Percentiles rank a stretch among this genome's conserved stretches.
phyloP scores from a whole-genome alignment of 2,113 vertebrate genomes.

The Dicentrarchus labrax region DNA sequence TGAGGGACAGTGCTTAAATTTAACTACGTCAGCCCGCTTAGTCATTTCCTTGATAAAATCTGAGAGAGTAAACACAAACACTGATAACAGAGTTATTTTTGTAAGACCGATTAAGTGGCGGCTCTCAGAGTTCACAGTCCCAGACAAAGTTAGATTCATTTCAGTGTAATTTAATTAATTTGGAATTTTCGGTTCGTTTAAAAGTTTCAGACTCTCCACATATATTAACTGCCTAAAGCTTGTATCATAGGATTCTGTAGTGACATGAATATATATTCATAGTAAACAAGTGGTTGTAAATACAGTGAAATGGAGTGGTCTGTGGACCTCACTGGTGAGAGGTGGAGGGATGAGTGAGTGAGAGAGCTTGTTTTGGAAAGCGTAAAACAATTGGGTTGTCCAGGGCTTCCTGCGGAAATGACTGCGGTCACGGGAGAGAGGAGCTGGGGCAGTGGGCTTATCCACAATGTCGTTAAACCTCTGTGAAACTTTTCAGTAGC shows the following conservation, averaged over 20 bases:
- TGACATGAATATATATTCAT: not conserved
- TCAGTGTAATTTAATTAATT: not conserved
- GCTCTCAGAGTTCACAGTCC: not conserved
- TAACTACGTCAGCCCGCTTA: not conserved
- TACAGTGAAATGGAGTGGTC: not conserved
- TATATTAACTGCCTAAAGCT: not conserved
- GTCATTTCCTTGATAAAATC: not conserved
- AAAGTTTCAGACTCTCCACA: not conserved
- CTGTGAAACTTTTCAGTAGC: slow-evolving; percentile 2
- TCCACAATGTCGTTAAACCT: slow-evolving; percentile 14
- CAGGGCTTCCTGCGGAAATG: slow-evolving; percentile 80
- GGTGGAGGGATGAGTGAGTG: slow-evolving; percentile 29
- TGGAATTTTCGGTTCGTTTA: not conserved
- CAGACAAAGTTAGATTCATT: not conserved
- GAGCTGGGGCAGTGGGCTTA: slow-evolving; percentile 37
- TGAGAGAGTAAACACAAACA: not conserved
- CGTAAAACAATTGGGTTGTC: slow-evolving; percentile 64
- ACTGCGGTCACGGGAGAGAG: slow-evolving; percentile 65
- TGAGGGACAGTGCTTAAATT: not conserved
- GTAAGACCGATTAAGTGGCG: not conserved
- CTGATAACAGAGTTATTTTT: slow-evolving; percentile 2
- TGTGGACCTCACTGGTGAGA: not conserved
- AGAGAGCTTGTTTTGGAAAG: slow-evolving; percentile 71
- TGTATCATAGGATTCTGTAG: not conserved
- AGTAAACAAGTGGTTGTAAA: slow-evolving; percentile 13